Base-by-base conservation (phyloP, 2,888 invertebrate species). In the Drosophila infuscata region DNA sequence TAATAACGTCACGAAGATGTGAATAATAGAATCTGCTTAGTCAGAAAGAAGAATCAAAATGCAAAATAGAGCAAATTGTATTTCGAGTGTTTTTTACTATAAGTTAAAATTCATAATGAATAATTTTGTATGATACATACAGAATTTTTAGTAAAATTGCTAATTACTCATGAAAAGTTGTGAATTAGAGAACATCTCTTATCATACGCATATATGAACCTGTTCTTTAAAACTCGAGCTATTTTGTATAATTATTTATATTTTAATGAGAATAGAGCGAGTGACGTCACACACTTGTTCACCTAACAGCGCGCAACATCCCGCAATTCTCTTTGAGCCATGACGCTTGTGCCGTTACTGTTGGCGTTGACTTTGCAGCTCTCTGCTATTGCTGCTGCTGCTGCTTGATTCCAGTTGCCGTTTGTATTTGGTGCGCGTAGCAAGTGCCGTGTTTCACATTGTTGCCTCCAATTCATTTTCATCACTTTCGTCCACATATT, bases 381-480 rank as follows among this genome's bases (percentile, higher is more conserved):
- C 67, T 78, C 60, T 75, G 67, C 49, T 65, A 49, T 57, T 69
- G 35, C 35, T 58, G 59, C 62, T 58, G 59, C 62, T 68, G 35
- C 38, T 58, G 56, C 56, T 69, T 84, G 63, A 30, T 70, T 68
- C 74, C 90, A 88, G 78, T 85, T 88, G 78, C 64, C 56, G 51
- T 85, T 85, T 88, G 71, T 73, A 65, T 73, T 81, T 76, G 67
- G 56, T 80, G 83, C 78, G 87, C 64, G 81, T 70, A 82, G 88
- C 90, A 85, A 81, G 83, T 82, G 79, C 53, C 56, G 67, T 51
- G 67, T 32, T 49, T 49, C 58, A 54, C 57, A 69, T 56, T 57
- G 65, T 49, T 46, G 62, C 59, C 41, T 56, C 54, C 29, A 79
- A 68, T 63, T 72, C 36, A 38, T 58, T 67, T 53, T 32, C 32